A percentile compares a stretch with the other conserved stretches of the same genome.
Evolutionary conservation across 2,888 invertebrate genomes (phyloP).

Genomic region (Thumatha senex): DNA sequence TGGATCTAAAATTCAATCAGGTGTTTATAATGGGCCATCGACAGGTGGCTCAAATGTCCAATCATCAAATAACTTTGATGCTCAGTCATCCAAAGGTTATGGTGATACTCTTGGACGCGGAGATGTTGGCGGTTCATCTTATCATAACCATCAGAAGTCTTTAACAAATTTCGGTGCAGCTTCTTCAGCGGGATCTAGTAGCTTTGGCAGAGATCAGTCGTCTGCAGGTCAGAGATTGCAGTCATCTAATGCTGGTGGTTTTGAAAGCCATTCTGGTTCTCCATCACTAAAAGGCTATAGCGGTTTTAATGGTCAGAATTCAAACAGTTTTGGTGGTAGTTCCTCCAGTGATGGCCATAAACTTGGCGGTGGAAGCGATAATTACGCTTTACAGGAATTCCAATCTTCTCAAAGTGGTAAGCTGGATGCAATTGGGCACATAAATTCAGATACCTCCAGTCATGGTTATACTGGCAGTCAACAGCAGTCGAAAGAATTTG

Average conservation of each 20-base stretch:
- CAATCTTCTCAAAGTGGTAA: slow-evolving; percentile 38
- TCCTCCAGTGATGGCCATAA: neutral
- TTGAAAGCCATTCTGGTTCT: neutral
- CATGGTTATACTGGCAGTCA: slow-evolving; percentile 5
- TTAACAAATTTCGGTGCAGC: slow-evolving; percentile 11
- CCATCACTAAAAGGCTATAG: neutral
- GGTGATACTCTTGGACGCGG: neutral
- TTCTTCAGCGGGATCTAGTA: slow-evolving; percentile 8
- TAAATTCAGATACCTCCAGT: slow-evolving; percentile 13
- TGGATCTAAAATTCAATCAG: neutral
- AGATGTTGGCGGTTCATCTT: neutral
- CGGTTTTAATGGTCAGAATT: neutral
- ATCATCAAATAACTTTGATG: slow-evolving; percentile 3
- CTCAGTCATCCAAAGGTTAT: slow-evolving; percentile 1
- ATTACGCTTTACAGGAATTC: slow-evolving; percentile 40
- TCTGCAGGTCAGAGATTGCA: neutral
- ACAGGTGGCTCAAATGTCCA: slow-evolving; percentile 4
- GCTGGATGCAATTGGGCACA: slow-evolving; percentile 7
- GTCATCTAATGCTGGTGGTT: neutral
- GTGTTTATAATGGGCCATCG: slow-evolving; percentile 1
- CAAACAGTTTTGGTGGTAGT: neutral
- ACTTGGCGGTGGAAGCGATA: slow-evolving; percentile 9
- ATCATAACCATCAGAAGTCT: neutral
- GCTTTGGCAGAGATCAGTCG: slow-evolving; percentile 2
- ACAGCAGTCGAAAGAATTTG: slow-evolving; percentile 7